Conservation (phyloP, 2,888 invertebrate species). For the Unio pictorum region DNA sequence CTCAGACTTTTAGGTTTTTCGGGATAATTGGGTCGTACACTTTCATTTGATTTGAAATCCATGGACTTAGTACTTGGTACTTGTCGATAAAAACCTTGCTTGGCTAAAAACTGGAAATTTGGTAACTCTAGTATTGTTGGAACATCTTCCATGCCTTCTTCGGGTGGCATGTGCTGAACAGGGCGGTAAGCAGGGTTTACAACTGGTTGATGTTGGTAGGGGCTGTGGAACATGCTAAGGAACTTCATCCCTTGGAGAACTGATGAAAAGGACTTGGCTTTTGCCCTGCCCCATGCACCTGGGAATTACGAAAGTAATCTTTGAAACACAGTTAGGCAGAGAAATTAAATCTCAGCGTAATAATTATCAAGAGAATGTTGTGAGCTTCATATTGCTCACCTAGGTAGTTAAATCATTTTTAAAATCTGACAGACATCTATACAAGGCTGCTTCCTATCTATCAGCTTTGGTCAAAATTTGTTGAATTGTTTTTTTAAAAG, state of each 20-base stretch:
- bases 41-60: not conserved
- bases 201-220: constrained; percentile 10
- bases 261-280: constrained; percentile 9
- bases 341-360: not conserved
- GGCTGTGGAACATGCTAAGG: constrained; percentile 8
- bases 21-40: not conserved
- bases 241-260: constrained; percentile 28
- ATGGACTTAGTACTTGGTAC: constrained; percentile 7
- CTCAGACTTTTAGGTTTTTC: constrained; percentile 6
- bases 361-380: no score
- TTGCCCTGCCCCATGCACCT: not conserved
- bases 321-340: not conserved
- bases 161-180: not conserved
- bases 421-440: no score
- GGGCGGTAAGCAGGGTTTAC: not conserved
- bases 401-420: no score
- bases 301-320: not conserved
- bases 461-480: no score
- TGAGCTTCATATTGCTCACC: no score
- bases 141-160: constrained; percentile 13
- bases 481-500: no score
- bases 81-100: constrained; percentile 39
- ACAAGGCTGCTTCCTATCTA: no score
- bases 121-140: constrained; percentile 29
- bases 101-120: constrained; percentile 35